phyloP scores from a whole-genome alignment of 2,797 vertebrate species.

The Harpagifer antarcticus region DNA sequence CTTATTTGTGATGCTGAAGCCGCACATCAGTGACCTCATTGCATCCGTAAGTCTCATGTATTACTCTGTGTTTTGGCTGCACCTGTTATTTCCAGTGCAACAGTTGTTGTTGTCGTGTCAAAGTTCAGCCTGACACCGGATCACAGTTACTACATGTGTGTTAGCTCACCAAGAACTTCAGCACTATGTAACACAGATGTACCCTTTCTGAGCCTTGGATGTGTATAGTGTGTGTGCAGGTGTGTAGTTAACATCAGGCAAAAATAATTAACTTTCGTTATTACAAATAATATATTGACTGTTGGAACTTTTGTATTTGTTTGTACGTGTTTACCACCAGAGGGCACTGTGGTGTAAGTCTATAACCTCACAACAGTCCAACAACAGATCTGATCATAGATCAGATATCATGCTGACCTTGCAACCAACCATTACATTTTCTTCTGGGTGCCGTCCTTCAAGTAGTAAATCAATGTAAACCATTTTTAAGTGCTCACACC shows the following conservation, averaged over 20 bases:
- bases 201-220: rapidly evolving
- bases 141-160: neutral
- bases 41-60: neutral
- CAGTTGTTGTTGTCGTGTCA: slow-evolving; percentile 17
- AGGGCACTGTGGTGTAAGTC: slow-evolving; percentile 33
- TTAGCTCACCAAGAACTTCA: neutral
- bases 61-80: neutral
- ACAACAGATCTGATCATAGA: neutral
- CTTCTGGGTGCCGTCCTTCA: too few species aligned
- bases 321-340: slow-evolving; percentile 40
- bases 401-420: neutral
- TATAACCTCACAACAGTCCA: neutral
- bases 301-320: neutral
- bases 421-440: too few species aligned
- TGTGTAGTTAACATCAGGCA: neutral
- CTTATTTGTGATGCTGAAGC: neutral
- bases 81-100: slow-evolving; percentile 6
- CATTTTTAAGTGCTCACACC: neutral
- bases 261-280: neutral
- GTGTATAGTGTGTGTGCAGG: neutral
- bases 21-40: neutral
- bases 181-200: rapidly evolving
- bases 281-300: neutral
- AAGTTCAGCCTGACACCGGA: slow-evolving; percentile 15
- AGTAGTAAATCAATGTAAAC: too few species aligned